Evolutionary conservation across 2,113 vertebrate genomes (phyloP).

Genomic region (Sylvia atricapilla): DNA sequence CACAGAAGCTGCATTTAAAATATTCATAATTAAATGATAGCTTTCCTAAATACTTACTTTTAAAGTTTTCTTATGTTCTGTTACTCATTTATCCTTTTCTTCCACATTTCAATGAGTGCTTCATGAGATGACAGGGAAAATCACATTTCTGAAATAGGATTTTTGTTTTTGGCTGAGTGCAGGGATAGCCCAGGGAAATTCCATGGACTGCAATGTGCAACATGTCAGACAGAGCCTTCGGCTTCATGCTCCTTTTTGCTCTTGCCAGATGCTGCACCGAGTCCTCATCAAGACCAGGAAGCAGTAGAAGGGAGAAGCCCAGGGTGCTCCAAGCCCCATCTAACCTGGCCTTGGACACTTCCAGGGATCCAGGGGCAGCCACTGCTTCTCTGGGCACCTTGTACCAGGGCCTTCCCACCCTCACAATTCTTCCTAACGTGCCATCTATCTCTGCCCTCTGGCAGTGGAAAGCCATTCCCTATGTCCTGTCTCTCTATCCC

Average conservation of each 20-base stretch:
- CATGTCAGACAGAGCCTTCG: not conserved
- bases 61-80: not conserved
- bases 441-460: not conserved
- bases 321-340: accelerated
- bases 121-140: not conserved
- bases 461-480: not conserved
- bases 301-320: not conserved
- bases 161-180: not conserved
- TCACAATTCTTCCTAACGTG: not conserved
- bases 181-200: not conserved
- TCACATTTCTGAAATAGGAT: not conserved
- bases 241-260: not conserved
- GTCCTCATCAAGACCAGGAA: not conserved
- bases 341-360: not conserved
- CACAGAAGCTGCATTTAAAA: not conserved
- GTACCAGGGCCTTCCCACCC: not conserved
- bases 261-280: accelerated
- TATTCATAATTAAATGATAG: not conserved
- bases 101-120: not conserved
- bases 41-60: not conserved
- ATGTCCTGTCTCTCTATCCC: not conserved
- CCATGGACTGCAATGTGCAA: not conserved
- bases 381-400: not conserved
- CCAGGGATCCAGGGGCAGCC: not conserved
- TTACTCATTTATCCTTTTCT: not conserved